These are phyloP conservation scores for Laticauda colubrina DNA, from an alignment of 2,113 vertebrate species.

Conservation along the genomic window DNA sequence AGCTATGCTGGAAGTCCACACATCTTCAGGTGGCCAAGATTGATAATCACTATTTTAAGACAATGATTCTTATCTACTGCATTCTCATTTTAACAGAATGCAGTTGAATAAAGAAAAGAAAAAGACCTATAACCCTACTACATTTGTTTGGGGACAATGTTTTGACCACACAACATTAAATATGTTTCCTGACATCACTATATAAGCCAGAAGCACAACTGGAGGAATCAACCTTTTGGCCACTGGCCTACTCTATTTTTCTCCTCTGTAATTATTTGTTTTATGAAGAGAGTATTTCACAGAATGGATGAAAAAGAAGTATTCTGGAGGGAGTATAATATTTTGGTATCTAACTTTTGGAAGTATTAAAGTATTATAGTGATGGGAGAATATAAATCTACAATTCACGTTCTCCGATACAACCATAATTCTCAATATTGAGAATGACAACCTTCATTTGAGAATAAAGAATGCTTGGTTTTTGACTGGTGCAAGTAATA, in stretches of 20 bases:
- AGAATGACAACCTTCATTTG: background rate
- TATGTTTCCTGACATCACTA: background rate
- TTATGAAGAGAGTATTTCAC: background rate
- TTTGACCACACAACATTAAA: background rate
- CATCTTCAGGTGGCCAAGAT: background rate
- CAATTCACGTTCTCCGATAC: background rate
- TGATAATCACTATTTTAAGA: background rate
- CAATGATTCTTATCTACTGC: slow-evolving; percentile 42
- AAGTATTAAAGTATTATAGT: background rate
- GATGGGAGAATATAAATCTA: background rate
- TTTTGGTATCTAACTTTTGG: background rate
- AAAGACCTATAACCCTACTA: slow-evolving; percentile 30
- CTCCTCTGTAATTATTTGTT: background rate
- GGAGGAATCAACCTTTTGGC: background rate
- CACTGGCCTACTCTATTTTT: background rate
- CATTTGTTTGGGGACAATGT: slow-evolving; percentile 46
- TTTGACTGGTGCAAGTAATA: background rate
- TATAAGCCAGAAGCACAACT: background rate
- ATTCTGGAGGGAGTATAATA: background rate
- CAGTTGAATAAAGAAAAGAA: slow-evolving; percentile 23
- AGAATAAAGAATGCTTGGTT: background rate
- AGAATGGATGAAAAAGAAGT: background rate
- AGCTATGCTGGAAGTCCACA: background rate
- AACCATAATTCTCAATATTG: background rate
- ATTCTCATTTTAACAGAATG: slow-evolving; percentile 26